Evolutionary conservation across 2,888 invertebrate genomes (phyloP).

Genomic region (Cynaeus angustus): DNA sequence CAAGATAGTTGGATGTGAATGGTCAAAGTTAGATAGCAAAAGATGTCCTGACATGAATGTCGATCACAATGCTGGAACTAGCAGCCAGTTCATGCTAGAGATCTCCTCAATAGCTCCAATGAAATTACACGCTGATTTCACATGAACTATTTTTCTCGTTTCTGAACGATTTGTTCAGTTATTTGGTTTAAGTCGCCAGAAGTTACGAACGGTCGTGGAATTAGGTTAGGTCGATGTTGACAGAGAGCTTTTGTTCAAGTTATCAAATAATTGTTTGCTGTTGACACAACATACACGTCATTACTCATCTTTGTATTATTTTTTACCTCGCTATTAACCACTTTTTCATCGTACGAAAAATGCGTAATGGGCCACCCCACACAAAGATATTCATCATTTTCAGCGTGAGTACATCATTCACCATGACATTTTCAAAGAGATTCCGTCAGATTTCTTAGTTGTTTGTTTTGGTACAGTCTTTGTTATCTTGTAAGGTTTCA

Average conservation of each 20-base stretch:
- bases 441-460: slow-evolving; percentile 41
- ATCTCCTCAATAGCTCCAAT: slow-evolving; percentile 53
- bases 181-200: slow-evolving; percentile 48
- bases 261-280: slow-evolving; percentile 54
- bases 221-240: slow-evolving; percentile 11
- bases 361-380: slow-evolving; percentile 12
- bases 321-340: slow-evolving; percentile 26
- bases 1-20: slow-evolving; percentile 61
- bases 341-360: slow-evolving; percentile 16
- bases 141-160: slow-evolving; percentile 58
- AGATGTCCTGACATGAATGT: slow-evolving; percentile 59
- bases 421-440: slow-evolving; percentile 46
- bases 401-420: slow-evolving; percentile 41
- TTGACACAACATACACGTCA: slow-evolving; percentile 16
- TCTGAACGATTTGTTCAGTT: slow-evolving; percentile 57
- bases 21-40: slow-evolving; percentile 63
- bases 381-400: slow-evolving; percentile 43
- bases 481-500: slow-evolving; percentile 35
- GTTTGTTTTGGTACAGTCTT: slow-evolving; percentile 39
- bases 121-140: slow-evolving; percentile 59
- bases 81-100: slow-evolving; percentile 48
- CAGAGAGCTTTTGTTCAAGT: slow-evolving; percentile 50
- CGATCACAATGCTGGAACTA: slow-evolving; percentile 54
- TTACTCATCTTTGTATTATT: slow-evolving; percentile 26
- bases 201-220: slow-evolving; percentile 20